Conservation (phyloP, 2,888 invertebrate species). For the Chydorus sphaericus region DNA sequence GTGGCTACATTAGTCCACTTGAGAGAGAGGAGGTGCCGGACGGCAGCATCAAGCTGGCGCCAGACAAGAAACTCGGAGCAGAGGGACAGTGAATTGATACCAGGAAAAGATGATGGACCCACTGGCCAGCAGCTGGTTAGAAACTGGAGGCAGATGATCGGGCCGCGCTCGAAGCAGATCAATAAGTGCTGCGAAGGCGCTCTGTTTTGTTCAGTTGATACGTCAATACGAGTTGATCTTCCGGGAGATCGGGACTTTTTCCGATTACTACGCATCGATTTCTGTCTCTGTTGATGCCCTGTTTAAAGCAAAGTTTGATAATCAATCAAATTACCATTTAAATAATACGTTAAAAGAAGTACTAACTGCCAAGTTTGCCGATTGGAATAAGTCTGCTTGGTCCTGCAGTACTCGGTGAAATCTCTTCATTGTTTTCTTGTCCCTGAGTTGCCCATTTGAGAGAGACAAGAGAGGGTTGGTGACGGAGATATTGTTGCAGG, state of each 20-base stretch:
- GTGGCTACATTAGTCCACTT: constrained; percentile 5
- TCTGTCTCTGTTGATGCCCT: background rate
- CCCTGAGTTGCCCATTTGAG: constrained; percentile 4
- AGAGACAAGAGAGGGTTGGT: background rate
- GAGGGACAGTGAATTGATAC: background rate
- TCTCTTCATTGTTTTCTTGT: too few relatives aligned
- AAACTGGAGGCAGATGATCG: constrained; percentile 1
- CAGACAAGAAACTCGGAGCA: constrained; percentile 4
- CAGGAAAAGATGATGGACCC: background rate
- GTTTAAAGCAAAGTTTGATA: too few relatives aligned
- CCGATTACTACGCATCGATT: background rate
- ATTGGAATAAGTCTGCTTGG: too few relatives aligned
- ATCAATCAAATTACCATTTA: too few relatives aligned
- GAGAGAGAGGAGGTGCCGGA: constrained; percentile 1
- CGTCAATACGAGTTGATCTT: background rate
- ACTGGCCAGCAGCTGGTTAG: constrained; percentile 5
- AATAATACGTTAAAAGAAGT: too few relatives aligned
- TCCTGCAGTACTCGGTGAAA: too few relatives aligned
- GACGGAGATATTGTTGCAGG: constrained; percentile 2
- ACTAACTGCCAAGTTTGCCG: too few relatives aligned
- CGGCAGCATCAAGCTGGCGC: background rate
- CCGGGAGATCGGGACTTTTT: background rate
- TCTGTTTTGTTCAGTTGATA: background rate
- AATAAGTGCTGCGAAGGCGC: constrained; percentile 2
- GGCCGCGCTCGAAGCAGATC: constrained; percentile 9